Evolutionary conservation across 2,797 vertebrate species (phyloP), one percentile per base, ranked within the genome.

Genomic region (Spea hammondii): DNA sequence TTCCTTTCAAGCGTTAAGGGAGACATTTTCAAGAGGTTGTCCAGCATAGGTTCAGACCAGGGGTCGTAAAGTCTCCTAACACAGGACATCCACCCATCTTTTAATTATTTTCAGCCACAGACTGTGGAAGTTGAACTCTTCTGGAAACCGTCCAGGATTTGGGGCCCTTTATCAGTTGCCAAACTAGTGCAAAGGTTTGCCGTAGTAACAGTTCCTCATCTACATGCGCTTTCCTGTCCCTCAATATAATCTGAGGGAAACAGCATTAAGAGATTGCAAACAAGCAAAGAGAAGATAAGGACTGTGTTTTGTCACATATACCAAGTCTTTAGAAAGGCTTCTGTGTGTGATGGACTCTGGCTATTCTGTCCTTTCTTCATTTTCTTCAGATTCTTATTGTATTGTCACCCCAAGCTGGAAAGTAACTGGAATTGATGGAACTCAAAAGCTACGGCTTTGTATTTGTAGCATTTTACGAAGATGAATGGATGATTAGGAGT

Each of bases 181-280:
- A 89, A 88, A 87, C 81, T 77, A 83, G 53, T 81, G 83, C 73
- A 84, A 84, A 85, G 49, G 76, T 86, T 89, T 90, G 82, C 82
- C 76, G 76, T 85, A 65, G 83, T 85, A 89, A 86, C 83, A 90
- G 86, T 90, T 93, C 86, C 84, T 91, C 85, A 83, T 65, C 78
- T 84, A 13, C 7, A 79, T 85, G 88, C 83, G 5, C 86, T 79
- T 95, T 95, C 90, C 91, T 94, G 85, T 89, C 88, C 90, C 70
- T 13, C 88, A 82, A 89, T 91, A 85, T 90, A 93, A 91, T 89
- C 85, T 79, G 74, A 90, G 88, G 89, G 92, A 93, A 95, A 91
- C 86, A 86, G 83, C 87, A 78, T 83, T 77, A 87, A 84, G 85
- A 67, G 83, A 89, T 91, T 92, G 88, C 87, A 91, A 86, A 77